Conservation (phyloP, 2,888 invertebrate species). For the Cyaniris semiargus region DNA sequence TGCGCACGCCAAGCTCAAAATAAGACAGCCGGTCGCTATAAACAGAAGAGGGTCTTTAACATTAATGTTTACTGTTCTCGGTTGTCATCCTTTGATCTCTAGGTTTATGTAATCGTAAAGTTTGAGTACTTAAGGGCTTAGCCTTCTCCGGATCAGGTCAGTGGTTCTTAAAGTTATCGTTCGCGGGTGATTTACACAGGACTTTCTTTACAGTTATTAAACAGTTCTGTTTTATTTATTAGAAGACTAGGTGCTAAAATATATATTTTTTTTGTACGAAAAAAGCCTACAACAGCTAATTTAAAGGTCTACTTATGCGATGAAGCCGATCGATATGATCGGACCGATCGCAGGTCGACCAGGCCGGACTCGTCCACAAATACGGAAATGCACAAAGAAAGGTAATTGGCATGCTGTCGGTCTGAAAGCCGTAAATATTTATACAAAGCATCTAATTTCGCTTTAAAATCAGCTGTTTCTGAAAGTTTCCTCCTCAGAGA, state of each 20-base stretch:
- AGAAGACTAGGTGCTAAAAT: background rate
- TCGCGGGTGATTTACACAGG: background rate
- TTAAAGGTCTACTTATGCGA: no score
- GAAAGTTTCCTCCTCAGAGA: no score
- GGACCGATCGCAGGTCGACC: no score
- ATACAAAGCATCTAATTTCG: no score
- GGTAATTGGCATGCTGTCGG: no score
- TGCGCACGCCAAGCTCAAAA: background rate
- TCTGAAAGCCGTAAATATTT: no score
- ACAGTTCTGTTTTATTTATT: background rate
- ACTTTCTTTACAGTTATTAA: background rate
- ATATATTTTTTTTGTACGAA: no score
- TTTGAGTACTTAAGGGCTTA: conserved; percentile 6
- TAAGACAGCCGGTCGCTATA: background rate
- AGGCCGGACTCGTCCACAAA: no score
- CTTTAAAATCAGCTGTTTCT: no score
- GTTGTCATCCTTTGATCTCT: background rate
- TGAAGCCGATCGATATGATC: no score
- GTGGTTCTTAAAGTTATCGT: background rate
- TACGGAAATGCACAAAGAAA: no score
- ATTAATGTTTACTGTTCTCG: conserved; percentile 5
- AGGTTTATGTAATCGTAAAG: conserved; percentile 22
- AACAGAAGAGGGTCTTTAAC: background rate
- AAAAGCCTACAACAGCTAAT: no score
- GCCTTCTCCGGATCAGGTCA: background rate